Evolutionary conservation across 2,888 invertebrate genomes (phyloP), one percentile per base, ranked within the genome.

Genomic region (Melanargia galathea): DNA sequence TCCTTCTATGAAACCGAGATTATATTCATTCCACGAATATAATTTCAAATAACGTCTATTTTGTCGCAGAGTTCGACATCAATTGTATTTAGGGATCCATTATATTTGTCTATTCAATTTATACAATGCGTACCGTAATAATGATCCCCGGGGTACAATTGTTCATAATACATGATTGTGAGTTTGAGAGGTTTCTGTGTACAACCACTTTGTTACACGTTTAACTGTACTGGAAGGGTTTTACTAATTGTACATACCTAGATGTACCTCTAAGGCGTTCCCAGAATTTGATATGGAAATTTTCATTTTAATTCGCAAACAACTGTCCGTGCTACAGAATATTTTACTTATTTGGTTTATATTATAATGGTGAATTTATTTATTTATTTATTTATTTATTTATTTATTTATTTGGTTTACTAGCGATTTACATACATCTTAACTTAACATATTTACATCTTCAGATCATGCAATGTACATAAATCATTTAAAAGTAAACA

Each of bases 171-270:
- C 60, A 64, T 62, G 64, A 67, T 67, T 54, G 62, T 46, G 66
- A 60, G 46, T 64, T 67, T 33, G 51, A 55, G 61, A 65, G 59
- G 58, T 63, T 60, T 57, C 63, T 64, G 48, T 64, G 66, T 62
- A 66, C 55, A 60, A 64, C 52, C 59, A 59, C 59, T 63, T 63
- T 67, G 65, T 61, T 64, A 63, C 49, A 62, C 35, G 35, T 65
- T 63, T 55, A 69, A 67, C 67, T 65, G 69, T 67, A 69, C 65
- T 60, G 63, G 18, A 64, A 67, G 62, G 66, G 73, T 75, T 79
- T 80, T 77, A 80, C 77, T 80, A 67, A 69, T 65, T 65, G 33
- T 57, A 46, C 20, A 51, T 16, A 52, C 20, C 51, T 16, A 52
- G 49, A 62, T 68, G 56, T 66, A 68, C 62, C 63, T 67, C 35